A percentile compares a stretch with the other conserved stretches of the same genome.
phyloP scores from a whole-genome alignment of 2,113 vertebrate species.

The Periophthalmodon schlosseri region DNA sequence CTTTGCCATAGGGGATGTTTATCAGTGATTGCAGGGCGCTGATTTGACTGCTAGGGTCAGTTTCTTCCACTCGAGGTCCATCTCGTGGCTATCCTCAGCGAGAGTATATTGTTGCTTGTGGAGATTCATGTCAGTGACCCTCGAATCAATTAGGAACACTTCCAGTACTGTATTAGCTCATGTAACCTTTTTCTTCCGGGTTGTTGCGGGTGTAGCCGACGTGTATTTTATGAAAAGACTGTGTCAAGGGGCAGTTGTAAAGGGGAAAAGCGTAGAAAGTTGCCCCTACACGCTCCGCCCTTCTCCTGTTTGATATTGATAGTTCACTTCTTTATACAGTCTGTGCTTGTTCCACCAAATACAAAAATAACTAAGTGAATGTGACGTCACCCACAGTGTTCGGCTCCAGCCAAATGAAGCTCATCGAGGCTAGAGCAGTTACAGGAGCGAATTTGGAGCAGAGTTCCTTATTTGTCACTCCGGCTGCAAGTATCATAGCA shows the following conservation, averaged over 20 bases:
- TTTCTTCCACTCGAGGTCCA: slow-evolving; percentile 24
- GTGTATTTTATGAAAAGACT: slow-evolving; percentile 36
- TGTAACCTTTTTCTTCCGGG: not conserved
- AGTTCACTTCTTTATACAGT: too few species aligned
- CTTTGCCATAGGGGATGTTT: slow-evolving; percentile 46
- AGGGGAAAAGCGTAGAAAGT: slow-evolving; percentile 49
- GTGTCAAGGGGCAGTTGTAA: slow-evolving; percentile 33
- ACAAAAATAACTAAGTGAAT: too few species aligned
- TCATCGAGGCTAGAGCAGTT: too few species aligned
- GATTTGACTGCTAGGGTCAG: slow-evolving; percentile 40
- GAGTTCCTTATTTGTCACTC: too few species aligned
- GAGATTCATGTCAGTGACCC: slow-evolving; percentile 18
- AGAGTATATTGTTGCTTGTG: slow-evolving; percentile 23
- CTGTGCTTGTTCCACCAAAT: too few species aligned
- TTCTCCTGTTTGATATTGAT: not conserved
- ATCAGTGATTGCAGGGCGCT: slow-evolving; percentile 44
- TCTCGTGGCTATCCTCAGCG: slow-evolving; percentile 19
- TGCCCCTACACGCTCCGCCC: slow-evolving; percentile 12
- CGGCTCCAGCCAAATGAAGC: too few species aligned
- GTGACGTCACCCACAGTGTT: too few species aligned
- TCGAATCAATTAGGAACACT: slow-evolving; percentile 20
- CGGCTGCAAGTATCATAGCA: too few species aligned
- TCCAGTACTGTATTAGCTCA: not conserved
- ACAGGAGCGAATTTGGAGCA: too few species aligned
- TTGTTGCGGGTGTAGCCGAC: slow-evolving; percentile 37